Evolutionary conservation across 2,113 vertebrate species (phyloP), one percentile per base, ranked within the genome.

Genomic region (Thunnus thynnus): DNA sequence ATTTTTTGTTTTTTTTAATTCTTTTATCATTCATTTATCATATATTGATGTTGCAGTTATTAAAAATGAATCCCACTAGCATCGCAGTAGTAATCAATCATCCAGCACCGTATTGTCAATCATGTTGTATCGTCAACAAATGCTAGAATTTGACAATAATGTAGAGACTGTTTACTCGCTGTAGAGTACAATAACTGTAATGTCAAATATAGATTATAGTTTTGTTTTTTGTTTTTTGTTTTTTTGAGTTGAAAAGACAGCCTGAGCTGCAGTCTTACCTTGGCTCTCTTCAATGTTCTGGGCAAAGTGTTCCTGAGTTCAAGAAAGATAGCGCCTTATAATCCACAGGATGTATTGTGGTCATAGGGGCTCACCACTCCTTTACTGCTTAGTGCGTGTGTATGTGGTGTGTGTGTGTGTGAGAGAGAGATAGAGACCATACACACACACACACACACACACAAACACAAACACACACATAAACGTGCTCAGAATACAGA

Each of bases 221-320:
- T 73, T 64, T 65, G 2, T 56, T 30, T 22, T 56, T 66, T 36
- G 22, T 32, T 32, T 32, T 36, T 36, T 6, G 4, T 36, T 41
- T 41, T 41, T 30, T 30, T 44, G 3, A 54, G 50, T 41, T 66
- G 44, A 74, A 70, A 17, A 68, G 54, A 76, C 22, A 68, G 69
- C 32, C 54, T 61, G 44, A 66, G 55, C 68, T 72, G 58, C 60
- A 57, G 46, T 57, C 91, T 90, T 91, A 94, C 93, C 93, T 88
- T 14, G 36, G 30, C 72, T 84, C 57, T 76, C 27, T 82, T 20
- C 46, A 5, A 0, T 36, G 73, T 46, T 60, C 72, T 36, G 60
- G 56, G 65, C 54, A 73, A 76, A 83, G 60, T 88, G 69, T 16
- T 16, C 22, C 61, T 36, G 12, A 48, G 63, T 84, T 73, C 47